Conservation (phyloP, 1,140 invertebrate species). For the Marisa cornuarietis region DNA sequence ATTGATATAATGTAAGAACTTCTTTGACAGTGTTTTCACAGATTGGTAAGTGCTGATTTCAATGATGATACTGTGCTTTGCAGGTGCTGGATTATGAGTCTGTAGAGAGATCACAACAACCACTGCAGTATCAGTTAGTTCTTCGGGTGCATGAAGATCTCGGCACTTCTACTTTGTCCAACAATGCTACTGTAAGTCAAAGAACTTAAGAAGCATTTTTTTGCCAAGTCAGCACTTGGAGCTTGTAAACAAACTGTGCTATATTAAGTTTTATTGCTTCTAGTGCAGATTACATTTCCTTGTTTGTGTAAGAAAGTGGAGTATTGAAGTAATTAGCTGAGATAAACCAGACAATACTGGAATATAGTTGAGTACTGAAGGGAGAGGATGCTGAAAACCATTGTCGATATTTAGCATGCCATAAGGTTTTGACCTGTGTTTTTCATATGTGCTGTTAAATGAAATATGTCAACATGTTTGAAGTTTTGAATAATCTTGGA, state of each 20-base stretch:
- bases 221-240: not conserved
- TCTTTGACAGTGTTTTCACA: too few relatives aligned
- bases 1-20: too few relatives aligned
- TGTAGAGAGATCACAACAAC: conserved; percentile 16
- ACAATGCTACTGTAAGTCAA: conserved; percentile 13
- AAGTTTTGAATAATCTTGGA: not conserved
- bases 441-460: not conserved
- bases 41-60: too few relatives aligned
- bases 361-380: too few relatives aligned
- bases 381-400: too few relatives aligned
- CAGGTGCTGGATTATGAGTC: conserved; percentile 27
- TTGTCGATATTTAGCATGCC: too few relatives aligned
- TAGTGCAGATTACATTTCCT: too few relatives aligned
- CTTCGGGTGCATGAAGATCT: conserved; percentile 18
- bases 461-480: not conserved
- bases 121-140: conserved; percentile 20
- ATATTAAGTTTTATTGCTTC: not conserved
- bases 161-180: conserved; percentile 14
- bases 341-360: too few relatives aligned
- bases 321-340: too few relatives aligned
- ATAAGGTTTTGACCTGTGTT: too few relatives aligned
- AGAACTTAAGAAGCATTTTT: not conserved
- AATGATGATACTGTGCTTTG: not conserved
- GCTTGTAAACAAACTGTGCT: not conserved
- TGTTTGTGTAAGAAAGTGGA: too few relatives aligned